These are phyloP conservation scores for Eumerus sabulonum DNA, from an alignment of 2,888 invertebrate genomes.

Conservation along the genomic window DNA sequence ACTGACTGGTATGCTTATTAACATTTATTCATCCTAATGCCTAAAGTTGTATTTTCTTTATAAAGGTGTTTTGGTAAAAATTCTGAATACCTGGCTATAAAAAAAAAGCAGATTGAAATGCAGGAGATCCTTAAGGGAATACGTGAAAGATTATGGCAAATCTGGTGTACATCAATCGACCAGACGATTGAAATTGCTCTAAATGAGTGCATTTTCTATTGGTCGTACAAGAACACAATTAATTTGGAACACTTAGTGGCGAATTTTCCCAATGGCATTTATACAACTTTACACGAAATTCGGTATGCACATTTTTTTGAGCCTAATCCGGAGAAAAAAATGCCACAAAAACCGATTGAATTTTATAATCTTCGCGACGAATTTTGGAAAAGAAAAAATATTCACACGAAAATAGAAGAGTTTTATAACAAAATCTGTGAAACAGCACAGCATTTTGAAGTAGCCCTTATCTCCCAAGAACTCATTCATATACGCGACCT, in stretches of 20 bases:
- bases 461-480: conserved; percentile 87
- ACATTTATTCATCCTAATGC: background rate
- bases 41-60: background rate
- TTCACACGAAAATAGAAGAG: conserved; percentile 83
- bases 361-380: conserved; percentile 74
- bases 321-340: conserved; percentile 18
- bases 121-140: conserved; percentile 78
- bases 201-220: conserved; percentile 33
- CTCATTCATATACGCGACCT: conserved; percentile 86
- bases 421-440: conserved; percentile 91
- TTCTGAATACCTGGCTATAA: conserved; percentile 69
- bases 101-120: conserved; percentile 78
- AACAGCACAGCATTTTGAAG: conserved; percentile 87
- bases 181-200: conserved; percentile 22
- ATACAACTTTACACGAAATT: conserved; percentile 48
- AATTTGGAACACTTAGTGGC: conserved; percentile 37
- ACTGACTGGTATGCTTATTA: conserved; percentile 69
- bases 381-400: conserved; percentile 76
- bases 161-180: conserved; percentile 81
- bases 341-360: conserved; percentile 71
- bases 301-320: conserved; percentile 45
- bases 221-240: conserved; percentile 1
- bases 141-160: conserved; percentile 79
- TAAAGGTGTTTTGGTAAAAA: conserved; percentile 61
- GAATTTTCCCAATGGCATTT: conserved; percentile 53